Evolutionary conservation across 2,797 vertebrate species (phyloP), one percentile per base, ranked within the genome.

Genomic region (Mycteria americana): DNA sequence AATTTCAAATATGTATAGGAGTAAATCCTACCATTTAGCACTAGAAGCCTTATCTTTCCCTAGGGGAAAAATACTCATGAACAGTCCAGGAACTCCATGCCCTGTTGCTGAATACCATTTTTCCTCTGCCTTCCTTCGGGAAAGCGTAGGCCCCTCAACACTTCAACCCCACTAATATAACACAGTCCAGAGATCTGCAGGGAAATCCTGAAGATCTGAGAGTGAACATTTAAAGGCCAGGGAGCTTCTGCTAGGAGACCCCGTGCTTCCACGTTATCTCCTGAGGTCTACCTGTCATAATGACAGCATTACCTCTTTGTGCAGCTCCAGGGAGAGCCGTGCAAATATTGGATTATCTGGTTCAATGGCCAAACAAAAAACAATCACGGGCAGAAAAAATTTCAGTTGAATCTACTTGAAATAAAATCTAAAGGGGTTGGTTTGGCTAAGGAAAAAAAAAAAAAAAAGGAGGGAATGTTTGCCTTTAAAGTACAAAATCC

Each of bases 321-420:
- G 91, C 82, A 94, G 92, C 91, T 94, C 95, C 75, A 91, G 95
- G 92, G 95, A 97, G 78, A 94, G 82, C 73, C 93, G 93, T 81
- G 93, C 96, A 96, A 97, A 96, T 96, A 97, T 56, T 96, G 95
- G 91, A 95, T 97, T 96, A 95, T 89, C 93, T 95, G 91, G 95
- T 96, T 96, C 91, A 95, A 69, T 2, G 24, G 76, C 73, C 88
- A 96, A 96, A 92, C 89, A 95, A 92, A 95, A 96, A 95, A 95
- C 87, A 96, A 84, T 95, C 65, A 88, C 0, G 18, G 68, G 69
- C 51, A 88, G 89, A 75, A 92, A 93, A 94, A 88, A 69, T 0
- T 14, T 60, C 88, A 68, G 41, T 45, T 81, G 69, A 81, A 88
- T 88, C 53, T 73, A 84, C 48, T 28, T 56, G 70, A 92, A 94